phyloP scores from a whole-genome alignment of 2,888 invertebrate species.

The Drosophila paramelanica region DNA sequence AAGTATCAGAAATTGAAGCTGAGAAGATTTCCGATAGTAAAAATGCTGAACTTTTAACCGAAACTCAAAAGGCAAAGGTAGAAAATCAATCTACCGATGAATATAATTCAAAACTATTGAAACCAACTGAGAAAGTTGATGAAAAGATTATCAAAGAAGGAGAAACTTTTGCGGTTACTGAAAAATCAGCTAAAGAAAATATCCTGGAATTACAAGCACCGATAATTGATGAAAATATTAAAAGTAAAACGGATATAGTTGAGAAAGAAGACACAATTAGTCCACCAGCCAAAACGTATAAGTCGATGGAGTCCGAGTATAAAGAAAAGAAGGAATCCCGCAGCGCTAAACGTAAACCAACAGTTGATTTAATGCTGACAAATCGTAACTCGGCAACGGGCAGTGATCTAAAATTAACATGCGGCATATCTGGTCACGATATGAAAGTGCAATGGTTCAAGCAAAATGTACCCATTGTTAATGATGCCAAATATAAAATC shows the following conservation, averaged over 20 bases:
- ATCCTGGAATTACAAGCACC: not conserved
- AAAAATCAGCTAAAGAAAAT: not conserved
- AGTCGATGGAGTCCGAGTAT: conserved; percentile 71
- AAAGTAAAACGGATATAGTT: not conserved
- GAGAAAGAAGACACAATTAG: conserved; percentile 23
- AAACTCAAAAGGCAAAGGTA: not conserved
- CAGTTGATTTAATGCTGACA: conserved; percentile 88
- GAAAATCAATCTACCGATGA: conserved; percentile 11
- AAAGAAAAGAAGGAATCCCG: conserved; percentile 74
- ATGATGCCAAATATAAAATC: conserved; percentile 73
- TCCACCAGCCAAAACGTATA: conserved; percentile 27
- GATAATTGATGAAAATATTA: not conserved
- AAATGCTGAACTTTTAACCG: not conserved
- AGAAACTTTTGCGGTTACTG: no score
- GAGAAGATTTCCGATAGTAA: conserved; percentile 20
- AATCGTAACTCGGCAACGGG: conserved; percentile 91
- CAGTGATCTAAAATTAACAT: conserved; percentile 91
- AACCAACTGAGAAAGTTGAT: not conserved
- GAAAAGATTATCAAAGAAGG: not conserved
- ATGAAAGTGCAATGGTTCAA: conserved; percentile 90
- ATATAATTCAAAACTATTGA: conserved; percentile 5
- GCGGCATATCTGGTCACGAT: conserved; percentile 90
- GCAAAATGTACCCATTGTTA: conserved; percentile 87
- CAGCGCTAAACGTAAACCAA: conserved; percentile 79
- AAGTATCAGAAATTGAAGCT: conserved; percentile 10